These are phyloP conservation scores for Mesaphorura yosii DNA, from an alignment of 1,140 invertebrate genomes.

Conservation along the genomic window DNA sequence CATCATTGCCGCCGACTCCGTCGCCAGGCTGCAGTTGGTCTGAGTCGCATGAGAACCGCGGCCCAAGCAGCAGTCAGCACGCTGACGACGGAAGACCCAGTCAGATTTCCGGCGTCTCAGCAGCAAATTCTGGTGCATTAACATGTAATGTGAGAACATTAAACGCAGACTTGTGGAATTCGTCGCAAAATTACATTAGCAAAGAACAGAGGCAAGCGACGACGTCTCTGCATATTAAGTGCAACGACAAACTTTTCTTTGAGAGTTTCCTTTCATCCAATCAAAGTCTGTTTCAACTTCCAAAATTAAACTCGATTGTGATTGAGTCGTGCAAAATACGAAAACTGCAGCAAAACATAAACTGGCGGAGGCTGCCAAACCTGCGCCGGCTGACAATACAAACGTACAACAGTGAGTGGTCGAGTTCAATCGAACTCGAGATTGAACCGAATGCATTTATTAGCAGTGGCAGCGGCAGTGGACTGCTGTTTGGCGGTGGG, in stretches of 20 bases:
- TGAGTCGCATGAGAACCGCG: too few relatives aligned
- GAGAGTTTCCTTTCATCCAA: slow-evolving; percentile 58
- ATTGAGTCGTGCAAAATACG: slow-evolving; percentile 68
- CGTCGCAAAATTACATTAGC: slow-evolving; percentile 35
- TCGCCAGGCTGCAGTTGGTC: too few relatives aligned
- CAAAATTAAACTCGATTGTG: slow-evolving; percentile 56
- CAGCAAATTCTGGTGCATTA: too few relatives aligned
- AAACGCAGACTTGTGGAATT: slow-evolving; percentile 31
- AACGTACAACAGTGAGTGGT: slow-evolving; percentile 80
- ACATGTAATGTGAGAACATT: slow-evolving; percentile 33
- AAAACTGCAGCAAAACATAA: slow-evolving; percentile 46
- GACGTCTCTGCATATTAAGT: slow-evolving; percentile 54
- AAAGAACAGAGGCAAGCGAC: slow-evolving; percentile 50
- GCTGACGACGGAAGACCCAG: too few relatives aligned
- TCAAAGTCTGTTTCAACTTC: slow-evolving; percentile 57
- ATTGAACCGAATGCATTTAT: slow-evolving; percentile 53
- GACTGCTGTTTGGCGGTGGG: slow-evolving; percentile 63
- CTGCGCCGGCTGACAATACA: slow-evolving; percentile 58
- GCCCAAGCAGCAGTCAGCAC: too few relatives aligned
- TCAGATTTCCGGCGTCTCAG: too few relatives aligned
- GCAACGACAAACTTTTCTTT: slow-evolving; percentile 63
- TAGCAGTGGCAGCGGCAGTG: too few relatives aligned
- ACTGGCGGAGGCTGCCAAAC: slow-evolving; percentile 42
- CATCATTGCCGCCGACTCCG: too few relatives aligned
- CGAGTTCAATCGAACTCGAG: slow-evolving; percentile 65